Percentiles rank a stretch among this genome's conserved stretches.
Evolutionary conservation across 2,113 vertebrate species (phyloP).

Genomic region (Crotalus viridis): DNA sequence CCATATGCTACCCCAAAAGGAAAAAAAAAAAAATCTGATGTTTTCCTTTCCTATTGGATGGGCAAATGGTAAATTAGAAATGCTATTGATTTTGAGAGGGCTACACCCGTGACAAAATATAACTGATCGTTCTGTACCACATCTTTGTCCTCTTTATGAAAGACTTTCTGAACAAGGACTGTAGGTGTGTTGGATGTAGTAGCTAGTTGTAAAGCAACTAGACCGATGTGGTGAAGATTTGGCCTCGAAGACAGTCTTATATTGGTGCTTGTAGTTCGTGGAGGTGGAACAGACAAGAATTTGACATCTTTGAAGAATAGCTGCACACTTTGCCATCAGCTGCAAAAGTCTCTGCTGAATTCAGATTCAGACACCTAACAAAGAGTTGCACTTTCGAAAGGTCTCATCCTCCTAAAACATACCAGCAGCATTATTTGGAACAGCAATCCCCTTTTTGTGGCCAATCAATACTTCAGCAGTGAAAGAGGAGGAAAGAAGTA

Average conservation of each 20-base stretch:
- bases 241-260: not conserved
- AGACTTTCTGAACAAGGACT: not conserved
- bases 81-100: not conserved
- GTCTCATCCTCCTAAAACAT: not conserved
- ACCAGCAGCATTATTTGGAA: not conserved
- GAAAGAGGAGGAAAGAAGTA: not conserved
- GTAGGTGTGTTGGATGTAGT: not conserved
- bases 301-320: not conserved
- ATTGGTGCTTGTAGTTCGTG: not conserved
- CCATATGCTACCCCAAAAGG: not conserved
- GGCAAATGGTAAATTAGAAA: not conserved
- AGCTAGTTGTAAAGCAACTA: not conserved
- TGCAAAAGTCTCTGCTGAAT: not conserved
- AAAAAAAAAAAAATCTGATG: not conserved
- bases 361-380: not conserved
- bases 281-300: not conserved
- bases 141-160: not conserved
- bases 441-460: not conserved
- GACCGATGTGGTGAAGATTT: not conserved
- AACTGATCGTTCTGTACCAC: not conserved
- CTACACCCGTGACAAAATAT: not conserved
- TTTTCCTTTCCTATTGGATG: not conserved
- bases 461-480: not conserved
- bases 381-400: not conserved
- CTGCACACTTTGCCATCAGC: not conserved